Conservation (phyloP, 2,888 invertebrate species). For the Aspidapion aeneum region DNA sequence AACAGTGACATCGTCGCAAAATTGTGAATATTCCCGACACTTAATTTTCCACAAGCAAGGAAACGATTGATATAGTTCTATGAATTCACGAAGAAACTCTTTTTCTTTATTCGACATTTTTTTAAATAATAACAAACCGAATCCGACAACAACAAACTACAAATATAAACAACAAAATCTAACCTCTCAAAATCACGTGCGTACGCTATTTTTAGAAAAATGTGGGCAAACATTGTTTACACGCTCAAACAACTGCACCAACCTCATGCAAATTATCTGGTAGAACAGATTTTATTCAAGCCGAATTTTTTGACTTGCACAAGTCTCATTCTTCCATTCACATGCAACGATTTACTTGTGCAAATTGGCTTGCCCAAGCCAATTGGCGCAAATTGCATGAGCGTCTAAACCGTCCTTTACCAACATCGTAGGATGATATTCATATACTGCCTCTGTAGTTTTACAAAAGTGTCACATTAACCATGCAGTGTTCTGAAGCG, state of each 20-base stretch:
- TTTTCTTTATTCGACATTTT: background rate
- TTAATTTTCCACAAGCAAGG: background rate
- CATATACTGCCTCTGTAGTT: too few species aligned
- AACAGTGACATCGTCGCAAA: too few species aligned
- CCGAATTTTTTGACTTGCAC: background rate
- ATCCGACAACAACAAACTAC: too few species aligned
- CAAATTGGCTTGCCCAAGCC: background rate
- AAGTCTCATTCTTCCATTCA: background rate
- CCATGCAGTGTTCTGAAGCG: too few species aligned
- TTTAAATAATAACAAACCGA: background rate
- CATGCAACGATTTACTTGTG: background rate
- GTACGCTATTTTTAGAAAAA: too few species aligned
- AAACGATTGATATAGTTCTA: background rate
- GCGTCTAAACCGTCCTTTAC: background rate
- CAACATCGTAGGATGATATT: too few species aligned
- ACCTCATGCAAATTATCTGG: conserved; percentile 6
- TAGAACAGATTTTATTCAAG: conserved; percentile 9
- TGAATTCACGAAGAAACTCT: background rate
- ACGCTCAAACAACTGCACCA: background rate
- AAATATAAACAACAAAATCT: too few species aligned
- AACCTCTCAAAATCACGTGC: too few species aligned
- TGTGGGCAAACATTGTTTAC: background rate
- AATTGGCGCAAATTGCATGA: background rate
- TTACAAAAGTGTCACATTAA: too few species aligned
- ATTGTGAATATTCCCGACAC: too few species aligned